A percentile compares a stretch with the other conserved stretches of the same genome.
phyloP scores from a whole-genome alignment of 2,888 invertebrate species.

The Drymonia ruficornis region DNA sequence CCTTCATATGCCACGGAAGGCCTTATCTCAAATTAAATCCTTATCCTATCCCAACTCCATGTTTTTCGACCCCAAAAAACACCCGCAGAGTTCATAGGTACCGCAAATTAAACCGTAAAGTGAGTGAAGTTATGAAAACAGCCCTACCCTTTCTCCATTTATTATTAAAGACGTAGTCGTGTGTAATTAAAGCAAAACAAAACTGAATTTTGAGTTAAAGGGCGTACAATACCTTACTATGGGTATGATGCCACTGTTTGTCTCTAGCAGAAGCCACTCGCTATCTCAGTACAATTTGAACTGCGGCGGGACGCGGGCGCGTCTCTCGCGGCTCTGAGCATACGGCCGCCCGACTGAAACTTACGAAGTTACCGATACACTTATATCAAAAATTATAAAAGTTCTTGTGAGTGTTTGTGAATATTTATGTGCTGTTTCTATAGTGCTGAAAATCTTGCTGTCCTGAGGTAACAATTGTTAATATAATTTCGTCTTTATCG shows the following conservation, averaged over 20 bases:
- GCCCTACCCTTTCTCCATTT: constrained; percentile 5
- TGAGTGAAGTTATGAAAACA: constrained; percentile 4
- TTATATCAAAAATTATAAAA: constrained; percentile 12
- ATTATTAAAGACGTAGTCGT: constrained; percentile 10
- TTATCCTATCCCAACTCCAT: constrained; percentile 10
- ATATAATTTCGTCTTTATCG: constrained; percentile 28
- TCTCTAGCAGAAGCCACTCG: constrained; percentile 20
- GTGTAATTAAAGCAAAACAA: constrained; percentile 27
- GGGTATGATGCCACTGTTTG: constrained; percentile 23
- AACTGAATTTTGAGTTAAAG: constrained; percentile 21
- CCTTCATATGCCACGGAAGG: constrained; percentile 16
- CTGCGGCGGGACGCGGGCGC: constrained; percentile 49
- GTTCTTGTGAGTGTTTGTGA: constrained; percentile 34
- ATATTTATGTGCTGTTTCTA: constrained; percentile 20
- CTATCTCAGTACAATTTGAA: constrained; percentile 56
- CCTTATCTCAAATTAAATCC: constrained; percentile 42
- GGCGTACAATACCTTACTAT: constrained; percentile 18
- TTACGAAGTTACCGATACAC: constrained; percentile 35
- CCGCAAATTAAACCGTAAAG: background rate
- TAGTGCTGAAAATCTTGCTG: constrained; percentile 11
- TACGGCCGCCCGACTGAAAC: constrained; percentile 36
- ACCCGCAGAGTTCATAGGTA: background rate
- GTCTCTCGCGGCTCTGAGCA: constrained; percentile 26
- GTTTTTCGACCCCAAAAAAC: background rate
- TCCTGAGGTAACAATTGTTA: constrained; percentile 32